A percentile compares a stretch with the other conserved stretches of the same genome.
phyloP scores from a whole-genome alignment of 2,113 vertebrate species.

The Callionymus lyra region DNA sequence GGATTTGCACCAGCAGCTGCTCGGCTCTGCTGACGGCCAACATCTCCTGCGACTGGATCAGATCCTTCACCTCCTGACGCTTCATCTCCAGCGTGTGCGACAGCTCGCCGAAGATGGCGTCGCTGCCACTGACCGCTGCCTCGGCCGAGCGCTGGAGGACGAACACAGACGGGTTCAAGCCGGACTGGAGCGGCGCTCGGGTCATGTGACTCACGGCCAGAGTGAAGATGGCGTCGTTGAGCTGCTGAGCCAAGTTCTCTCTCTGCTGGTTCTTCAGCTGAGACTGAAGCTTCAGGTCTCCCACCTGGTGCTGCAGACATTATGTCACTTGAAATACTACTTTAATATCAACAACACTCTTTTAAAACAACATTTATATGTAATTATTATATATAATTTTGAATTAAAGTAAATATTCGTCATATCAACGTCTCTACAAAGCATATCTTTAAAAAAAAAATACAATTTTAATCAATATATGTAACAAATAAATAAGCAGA shows the following conservation, averaged over 20 bases:
- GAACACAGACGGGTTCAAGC: too few species aligned
- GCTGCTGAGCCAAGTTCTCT: constrained; percentile 57
- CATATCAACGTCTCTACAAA: too few species aligned
- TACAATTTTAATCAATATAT: too few species aligned
- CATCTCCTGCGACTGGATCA: constrained; percentile 63
- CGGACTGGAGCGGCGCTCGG: too few species aligned
- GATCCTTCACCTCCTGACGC: constrained; percentile 58
- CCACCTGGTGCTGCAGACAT: constrained; percentile 39
- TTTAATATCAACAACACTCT: too few species aligned
- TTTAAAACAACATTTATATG: too few species aligned
- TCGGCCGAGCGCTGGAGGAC: constrained; percentile 53
- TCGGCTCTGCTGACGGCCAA: constrained; percentile 42
- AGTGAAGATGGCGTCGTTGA: constrained; percentile 55
- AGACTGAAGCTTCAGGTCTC: constrained; percentile 50
- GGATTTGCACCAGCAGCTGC: constrained; percentile 53
- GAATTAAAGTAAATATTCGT: too few species aligned
- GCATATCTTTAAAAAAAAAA: too few species aligned
- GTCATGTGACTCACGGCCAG: constrained; percentile 47
- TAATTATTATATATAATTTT: too few species aligned
- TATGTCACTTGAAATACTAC: not conserved
- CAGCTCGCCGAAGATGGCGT: constrained; percentile 56
- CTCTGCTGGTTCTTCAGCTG: constrained; percentile 50
- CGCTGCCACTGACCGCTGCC: constrained; percentile 46
- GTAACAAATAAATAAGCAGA: too few species aligned
- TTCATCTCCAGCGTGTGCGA: constrained; percentile 61